Conservation (phyloP, 2,888 invertebrate genomes). For the Uloborus plumipes region DNA sequence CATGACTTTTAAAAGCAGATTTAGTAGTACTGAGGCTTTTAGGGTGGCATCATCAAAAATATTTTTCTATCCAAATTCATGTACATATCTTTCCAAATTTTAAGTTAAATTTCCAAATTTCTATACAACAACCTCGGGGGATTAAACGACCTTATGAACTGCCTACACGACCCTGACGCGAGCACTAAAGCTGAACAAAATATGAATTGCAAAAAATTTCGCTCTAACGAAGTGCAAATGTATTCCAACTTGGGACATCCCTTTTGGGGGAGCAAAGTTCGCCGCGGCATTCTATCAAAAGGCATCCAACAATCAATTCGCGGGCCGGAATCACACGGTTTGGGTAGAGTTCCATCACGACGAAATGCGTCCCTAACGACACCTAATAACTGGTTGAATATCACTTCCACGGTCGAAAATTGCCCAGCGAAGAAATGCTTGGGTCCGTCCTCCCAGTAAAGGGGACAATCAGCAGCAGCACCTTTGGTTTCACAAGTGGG, state of each 20-base stretch:
- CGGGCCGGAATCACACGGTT: background rate
- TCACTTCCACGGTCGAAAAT: slow-evolving; percentile 40
- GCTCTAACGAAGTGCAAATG: slow-evolving; percentile 46
- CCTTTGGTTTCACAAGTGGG: slow-evolving; percentile 33
- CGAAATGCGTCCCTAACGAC: slow-evolving; percentile 42
- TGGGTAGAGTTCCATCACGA: slow-evolving; percentile 7
- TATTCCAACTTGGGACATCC: slow-evolving; percentile 22
- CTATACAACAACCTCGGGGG: too few relatives aligned
- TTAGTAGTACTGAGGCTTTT: too few relatives aligned
- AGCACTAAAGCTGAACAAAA: too few relatives aligned
- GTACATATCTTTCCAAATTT: too few relatives aligned
- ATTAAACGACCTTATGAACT: too few relatives aligned
- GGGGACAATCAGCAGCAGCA: slow-evolving; percentile 40
- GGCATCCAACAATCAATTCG: slow-evolving; percentile 35
- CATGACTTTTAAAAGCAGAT: too few relatives aligned
- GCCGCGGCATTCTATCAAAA: slow-evolving; percentile 1
- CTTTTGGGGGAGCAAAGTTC: slow-evolving; percentile 2
- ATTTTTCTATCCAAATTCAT: too few relatives aligned
- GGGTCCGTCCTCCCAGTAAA: slow-evolving; percentile 25
- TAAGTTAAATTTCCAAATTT: too few relatives aligned
- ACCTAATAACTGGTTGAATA: slow-evolving; percentile 57
- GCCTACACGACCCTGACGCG: too few relatives aligned
- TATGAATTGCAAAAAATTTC: background rate
- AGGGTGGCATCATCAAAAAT: too few relatives aligned
- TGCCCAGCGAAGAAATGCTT: slow-evolving; percentile 18